Conservation (phyloP, 1,140 invertebrate genomes). For the Drosophila nikananu region DNA sequence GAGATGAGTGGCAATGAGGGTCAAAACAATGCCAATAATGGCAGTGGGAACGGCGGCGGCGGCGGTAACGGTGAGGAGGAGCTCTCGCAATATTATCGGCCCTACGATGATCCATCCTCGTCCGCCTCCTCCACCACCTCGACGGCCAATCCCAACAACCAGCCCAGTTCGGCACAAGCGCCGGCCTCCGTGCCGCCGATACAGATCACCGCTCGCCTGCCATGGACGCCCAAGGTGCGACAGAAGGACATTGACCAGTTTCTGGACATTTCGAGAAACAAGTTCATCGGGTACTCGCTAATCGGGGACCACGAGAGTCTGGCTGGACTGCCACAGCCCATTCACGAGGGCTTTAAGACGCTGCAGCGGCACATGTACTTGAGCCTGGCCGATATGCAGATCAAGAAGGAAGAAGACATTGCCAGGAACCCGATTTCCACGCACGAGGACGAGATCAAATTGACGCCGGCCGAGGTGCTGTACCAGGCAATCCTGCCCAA, state of each 20-base stretch:
- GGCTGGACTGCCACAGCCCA: constrained; percentile 96
- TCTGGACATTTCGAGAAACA: constrained; percentile 95
- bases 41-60: constrained; percentile 35
- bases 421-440: constrained; percentile 91
- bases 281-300: constrained; percentile 97
- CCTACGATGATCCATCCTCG: constrained; percentile 86
- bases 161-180: constrained; percentile 60
- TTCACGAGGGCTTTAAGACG: constrained; percentile 97
- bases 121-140: constrained; percentile 65
- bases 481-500: constrained; percentile 97
- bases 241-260: constrained; percentile 97
- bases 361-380: constrained; percentile 95
- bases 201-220: constrained; percentile 87
- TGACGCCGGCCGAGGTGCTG: constrained; percentile 94
- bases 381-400: constrained; percentile 93
- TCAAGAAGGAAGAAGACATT: constrained; percentile 93
- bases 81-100: constrained; percentile 86
- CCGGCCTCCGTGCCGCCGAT: constrained; percentile 62
- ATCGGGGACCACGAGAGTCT: constrained; percentile 94
- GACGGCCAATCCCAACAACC: constrained; percentile 82
- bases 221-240: constrained; percentile 98
- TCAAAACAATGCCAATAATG: constrained; percentile 64
- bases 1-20: constrained; percentile 85
- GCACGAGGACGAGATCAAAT: constrained; percentile 90
- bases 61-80: constrained; percentile 86